phyloP scores from a whole-genome alignment of 2,797 vertebrate species.

The Ficedula albicollis region DNA sequence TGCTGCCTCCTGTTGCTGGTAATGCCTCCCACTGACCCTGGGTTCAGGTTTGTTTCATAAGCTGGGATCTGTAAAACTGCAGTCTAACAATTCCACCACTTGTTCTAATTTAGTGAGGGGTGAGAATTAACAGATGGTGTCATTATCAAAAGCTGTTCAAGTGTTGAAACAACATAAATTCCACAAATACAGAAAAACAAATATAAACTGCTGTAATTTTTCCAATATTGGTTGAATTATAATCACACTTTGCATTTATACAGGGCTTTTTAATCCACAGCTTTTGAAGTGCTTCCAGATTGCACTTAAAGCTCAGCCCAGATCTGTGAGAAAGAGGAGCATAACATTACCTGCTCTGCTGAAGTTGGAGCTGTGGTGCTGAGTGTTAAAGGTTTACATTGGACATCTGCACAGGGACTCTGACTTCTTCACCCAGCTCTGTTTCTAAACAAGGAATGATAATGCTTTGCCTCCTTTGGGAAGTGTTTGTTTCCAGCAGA shows the following conservation, averaged over 20 bases:
- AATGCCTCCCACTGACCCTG: not conserved
- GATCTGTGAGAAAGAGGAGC: not conserved
- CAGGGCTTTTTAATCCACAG: conserved; percentile 7
- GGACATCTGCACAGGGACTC: not conserved
- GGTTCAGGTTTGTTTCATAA: conserved; percentile 23
- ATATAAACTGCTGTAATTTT: conserved; percentile 47
- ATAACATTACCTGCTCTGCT: not conserved
- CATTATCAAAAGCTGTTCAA: conserved; percentile 66
- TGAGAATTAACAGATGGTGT: conserved; percentile 68
- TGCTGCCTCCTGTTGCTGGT: not conserved
- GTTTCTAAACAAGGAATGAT: not conserved
- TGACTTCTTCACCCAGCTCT: not conserved
- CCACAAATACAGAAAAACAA: conserved; percentile 52
- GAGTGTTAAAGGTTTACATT: rapidly evolving
- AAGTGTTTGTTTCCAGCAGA: not conserved
- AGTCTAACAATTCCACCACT: conserved; percentile 29
- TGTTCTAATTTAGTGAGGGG: conserved; percentile 39
- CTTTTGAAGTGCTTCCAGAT: conserved; percentile 24
- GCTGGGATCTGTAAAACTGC: conserved; percentile 3
- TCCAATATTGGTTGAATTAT: conserved; percentile 41
- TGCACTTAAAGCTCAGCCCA: not conserved
- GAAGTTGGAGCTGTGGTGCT: not conserved
- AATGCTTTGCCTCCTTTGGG: not conserved
- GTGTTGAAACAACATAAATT: conserved; percentile 63
- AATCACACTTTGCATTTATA: conserved; percentile 13